These are phyloP conservation scores for Parotocinclus haroldoi DNA, from an alignment of 2,797 vertebrate genomes.

Conservation along the genomic window DNA sequence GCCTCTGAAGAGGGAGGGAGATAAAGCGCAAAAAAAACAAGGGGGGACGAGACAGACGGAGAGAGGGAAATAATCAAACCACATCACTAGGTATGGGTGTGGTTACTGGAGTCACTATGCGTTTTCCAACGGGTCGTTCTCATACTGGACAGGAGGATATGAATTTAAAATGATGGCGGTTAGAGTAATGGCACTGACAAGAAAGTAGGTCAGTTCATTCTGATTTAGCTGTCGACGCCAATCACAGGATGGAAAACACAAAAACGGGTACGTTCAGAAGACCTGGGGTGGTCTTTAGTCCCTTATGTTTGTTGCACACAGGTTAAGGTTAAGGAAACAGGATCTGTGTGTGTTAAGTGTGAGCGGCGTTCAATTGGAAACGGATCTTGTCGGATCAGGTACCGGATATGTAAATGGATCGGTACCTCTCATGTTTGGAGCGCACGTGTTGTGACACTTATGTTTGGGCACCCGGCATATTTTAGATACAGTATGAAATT, in stretches of 20 bases:
- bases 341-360: too few species aligned
- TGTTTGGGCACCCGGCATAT: too few species aligned
- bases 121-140: conserved; percentile 48
- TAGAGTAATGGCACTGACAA: conserved; percentile 73
- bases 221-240: conserved; percentile 82
- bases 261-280: conserved; percentile 40
- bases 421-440: too few species aligned
- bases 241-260: conserved; percentile 66
- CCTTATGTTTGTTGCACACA: too few species aligned
- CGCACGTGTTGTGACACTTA: too few species aligned
- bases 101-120: conserved; percentile 65
- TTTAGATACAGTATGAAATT: too few species aligned
- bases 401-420: too few species aligned
- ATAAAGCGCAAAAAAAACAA: not conserved
- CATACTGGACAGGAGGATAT: too few species aligned
- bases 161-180: too few species aligned
- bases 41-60: conserved; percentile 16
- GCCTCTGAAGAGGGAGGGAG: conserved; percentile 72
- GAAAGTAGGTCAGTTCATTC: conserved; percentile 93
- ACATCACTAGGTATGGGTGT: conserved; percentile 93
- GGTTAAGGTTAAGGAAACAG: too few species aligned
- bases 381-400: too few species aligned
- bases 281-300: conserved; percentile 73
- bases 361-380: too few species aligned
- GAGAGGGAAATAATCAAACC: conserved; percentile 77